These are phyloP conservation scores for Podarcis lilfordi DNA, from an alignment of 2,797 vertebrate species.

Conservation along the genomic window DNA sequence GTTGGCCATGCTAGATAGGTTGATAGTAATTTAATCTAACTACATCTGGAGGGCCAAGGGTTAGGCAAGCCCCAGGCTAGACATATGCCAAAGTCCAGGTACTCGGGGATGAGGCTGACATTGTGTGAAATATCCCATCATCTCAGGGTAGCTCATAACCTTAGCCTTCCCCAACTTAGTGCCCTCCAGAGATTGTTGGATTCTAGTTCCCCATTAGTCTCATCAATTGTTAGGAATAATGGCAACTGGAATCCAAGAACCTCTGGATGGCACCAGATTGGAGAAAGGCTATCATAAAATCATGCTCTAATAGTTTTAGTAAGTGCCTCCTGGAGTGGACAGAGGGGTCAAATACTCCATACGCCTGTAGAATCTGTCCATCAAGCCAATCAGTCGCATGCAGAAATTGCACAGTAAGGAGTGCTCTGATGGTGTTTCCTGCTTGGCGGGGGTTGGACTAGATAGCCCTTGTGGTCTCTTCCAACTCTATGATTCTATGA, in stretches of 20 bases:
- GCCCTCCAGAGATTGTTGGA: neutral
- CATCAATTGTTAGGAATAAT: neutral
- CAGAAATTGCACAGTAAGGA: neutral
- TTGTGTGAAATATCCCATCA: neutral
- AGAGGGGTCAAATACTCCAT: neutral
- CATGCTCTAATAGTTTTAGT: neutral
- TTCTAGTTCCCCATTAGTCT: neutral
- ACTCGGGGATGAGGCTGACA: neutral
- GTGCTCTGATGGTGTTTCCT: too few relatives aligned
- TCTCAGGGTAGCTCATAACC: neutral
- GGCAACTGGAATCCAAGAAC: neutral
- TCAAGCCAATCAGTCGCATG: neutral
- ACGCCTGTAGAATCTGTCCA: neutral
- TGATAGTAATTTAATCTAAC: too few relatives aligned
- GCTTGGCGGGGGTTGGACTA: too few relatives aligned
- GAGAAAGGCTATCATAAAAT: too few relatives aligned
- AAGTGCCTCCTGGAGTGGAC: neutral
- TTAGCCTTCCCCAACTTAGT: neutral
- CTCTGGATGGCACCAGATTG: neutral
- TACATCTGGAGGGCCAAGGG: too few relatives aligned
- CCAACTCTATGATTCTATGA: too few relatives aligned
- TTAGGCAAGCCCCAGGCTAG: too few relatives aligned
- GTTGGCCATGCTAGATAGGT: too few relatives aligned
- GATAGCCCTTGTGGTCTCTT: too few relatives aligned
- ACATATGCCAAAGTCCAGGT: neutral